phyloP scores from a whole-genome alignment of 2,888 invertebrate species.

The Fabriciana adippe region DNA sequence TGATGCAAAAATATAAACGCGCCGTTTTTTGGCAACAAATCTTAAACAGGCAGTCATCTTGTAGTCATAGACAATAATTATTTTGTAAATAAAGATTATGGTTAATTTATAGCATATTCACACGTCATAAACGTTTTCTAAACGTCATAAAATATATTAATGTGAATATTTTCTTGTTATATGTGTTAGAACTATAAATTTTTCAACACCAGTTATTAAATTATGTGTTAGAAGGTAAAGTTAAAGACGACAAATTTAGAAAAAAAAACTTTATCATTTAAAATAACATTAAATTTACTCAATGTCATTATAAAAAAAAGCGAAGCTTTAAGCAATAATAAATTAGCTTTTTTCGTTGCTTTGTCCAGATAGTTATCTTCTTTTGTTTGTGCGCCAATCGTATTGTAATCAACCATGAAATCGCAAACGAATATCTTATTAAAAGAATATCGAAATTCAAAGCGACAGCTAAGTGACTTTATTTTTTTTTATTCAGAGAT shows the following conservation, averaged over 20 bases:
- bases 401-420: conserved; percentile 3
- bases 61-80: conserved; percentile 9
- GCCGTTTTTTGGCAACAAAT: conserved; percentile 13
- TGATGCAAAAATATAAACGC: conserved; percentile 10
- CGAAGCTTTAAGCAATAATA: too few species aligned
- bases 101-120: conserved; percentile 5
- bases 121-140: conserved; percentile 4
- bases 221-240: not conserved
- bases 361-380: not conserved
- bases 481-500: not conserved
- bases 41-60: not conserved
- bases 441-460: not conserved
- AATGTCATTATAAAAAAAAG: too few species aligned
- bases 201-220: conserved; percentile 1
- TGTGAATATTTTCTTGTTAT: not conserved
- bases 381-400: conserved; percentile 1
- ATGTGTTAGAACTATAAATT: not conserved
- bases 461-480: not conserved
- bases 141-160: not conserved
- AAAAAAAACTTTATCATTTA: too few species aligned
- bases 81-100: not conserved
- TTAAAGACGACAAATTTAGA: not conserved
- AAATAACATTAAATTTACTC: too few species aligned
- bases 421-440: not conserved
- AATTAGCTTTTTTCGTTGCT: too few species aligned